Conservation (phyloP, 2,797 vertebrate species). For the Paramormyrops hopkinsi region DNA sequence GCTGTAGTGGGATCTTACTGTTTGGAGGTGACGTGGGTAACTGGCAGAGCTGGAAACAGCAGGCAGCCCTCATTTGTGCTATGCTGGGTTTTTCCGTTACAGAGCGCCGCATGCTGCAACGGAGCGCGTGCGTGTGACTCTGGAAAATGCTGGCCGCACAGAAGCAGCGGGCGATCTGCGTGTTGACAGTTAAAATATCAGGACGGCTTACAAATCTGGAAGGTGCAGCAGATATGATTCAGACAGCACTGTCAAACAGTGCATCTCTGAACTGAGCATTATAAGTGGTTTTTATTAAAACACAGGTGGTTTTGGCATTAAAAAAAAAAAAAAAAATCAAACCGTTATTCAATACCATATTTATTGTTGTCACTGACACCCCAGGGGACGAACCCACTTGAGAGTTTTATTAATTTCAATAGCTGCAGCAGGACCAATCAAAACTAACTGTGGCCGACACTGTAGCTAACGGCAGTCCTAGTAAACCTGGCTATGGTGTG, state of each 20-base stretch:
- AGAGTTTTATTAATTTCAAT: not conserved
- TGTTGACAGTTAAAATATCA: conserved; percentile 3
- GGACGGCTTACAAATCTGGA: not conserved
- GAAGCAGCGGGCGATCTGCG: not conserved
- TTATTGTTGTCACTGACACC: not conserved
- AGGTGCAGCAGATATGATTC: not conserved
- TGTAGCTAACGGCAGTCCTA: not conserved
- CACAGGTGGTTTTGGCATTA: not conserved
- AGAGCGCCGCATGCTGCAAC: not conserved
- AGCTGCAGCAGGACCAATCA: not conserved
- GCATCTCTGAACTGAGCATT: not conserved
- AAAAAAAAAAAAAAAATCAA: not conserved
- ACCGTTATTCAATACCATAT: not conserved
- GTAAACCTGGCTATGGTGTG: not conserved
- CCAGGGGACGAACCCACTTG: not conserved
- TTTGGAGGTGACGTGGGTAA: not conserved
- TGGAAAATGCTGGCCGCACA: not conserved
- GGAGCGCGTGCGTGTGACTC: not conserved
- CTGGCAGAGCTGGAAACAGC: not conserved
- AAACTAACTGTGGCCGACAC: not conserved
- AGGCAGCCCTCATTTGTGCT: not conserved
- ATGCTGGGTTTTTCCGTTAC: not conserved
- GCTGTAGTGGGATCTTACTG: not conserved
- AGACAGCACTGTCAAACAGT: conserved; percentile 10
- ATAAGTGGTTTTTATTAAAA: not conserved